These are phyloP conservation scores for Apamea anceps DNA, from an alignment of 2,888 invertebrate genomes.

Conservation along the genomic window DNA sequence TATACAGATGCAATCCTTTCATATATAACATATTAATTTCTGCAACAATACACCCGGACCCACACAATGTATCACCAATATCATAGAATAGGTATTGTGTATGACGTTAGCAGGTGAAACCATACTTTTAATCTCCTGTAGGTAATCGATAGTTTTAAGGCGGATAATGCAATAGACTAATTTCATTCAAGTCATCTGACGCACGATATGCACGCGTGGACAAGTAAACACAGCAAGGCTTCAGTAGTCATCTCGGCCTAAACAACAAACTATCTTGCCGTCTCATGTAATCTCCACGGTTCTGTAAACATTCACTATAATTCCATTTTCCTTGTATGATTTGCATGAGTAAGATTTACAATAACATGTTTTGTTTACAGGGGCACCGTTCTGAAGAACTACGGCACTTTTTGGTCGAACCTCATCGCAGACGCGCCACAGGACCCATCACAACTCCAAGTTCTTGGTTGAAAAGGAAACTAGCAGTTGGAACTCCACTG, in stretches of 20 bases:
- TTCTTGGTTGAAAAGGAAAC: slow-evolving; percentile 75
- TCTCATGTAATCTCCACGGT: slow-evolving; percentile 2
- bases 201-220: slow-evolving; percentile 15
- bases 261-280: slow-evolving; percentile 13
- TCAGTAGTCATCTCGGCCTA: not conserved
- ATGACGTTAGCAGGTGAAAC: not conserved
- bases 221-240: slow-evolving; percentile 22
- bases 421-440: slow-evolving; percentile 90
- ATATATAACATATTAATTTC: too few species aligned
- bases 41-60: too few species aligned
- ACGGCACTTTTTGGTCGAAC: slow-evolving; percentile 94
- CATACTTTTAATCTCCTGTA: slow-evolving; percentile 1
- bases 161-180: slow-evolving; percentile 13
- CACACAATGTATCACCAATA: not conserved
- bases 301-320: slow-evolving; percentile 31
- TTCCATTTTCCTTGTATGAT: slow-evolving; percentile 40
- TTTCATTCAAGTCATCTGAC: slow-evolving; percentile 22
- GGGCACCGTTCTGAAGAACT: slow-evolving; percentile 94
- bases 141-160: slow-evolving; percentile 13
- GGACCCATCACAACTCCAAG: slow-evolving; percentile 82
- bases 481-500: not conserved
- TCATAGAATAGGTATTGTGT: not conserved
- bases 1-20: not conserved
- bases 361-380: slow-evolving; percentile 87
- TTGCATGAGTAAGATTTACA: slow-evolving; percentile 30